These are phyloP conservation scores for Lampris incognitus DNA, from an alignment of 2,113 vertebrate species.

Conservation along the genomic window DNA sequence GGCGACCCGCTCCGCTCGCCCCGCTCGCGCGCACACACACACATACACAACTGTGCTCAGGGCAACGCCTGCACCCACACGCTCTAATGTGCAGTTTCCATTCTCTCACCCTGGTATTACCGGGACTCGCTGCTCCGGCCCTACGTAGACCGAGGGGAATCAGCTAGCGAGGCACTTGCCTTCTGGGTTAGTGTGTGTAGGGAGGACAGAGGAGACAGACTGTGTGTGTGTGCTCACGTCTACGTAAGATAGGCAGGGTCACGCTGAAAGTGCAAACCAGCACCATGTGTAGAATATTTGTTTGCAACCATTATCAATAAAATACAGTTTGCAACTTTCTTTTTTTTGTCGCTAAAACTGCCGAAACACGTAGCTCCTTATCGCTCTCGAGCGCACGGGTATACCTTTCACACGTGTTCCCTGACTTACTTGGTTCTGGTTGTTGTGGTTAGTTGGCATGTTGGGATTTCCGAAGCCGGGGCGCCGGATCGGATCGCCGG, in stretches of 20 bases:
- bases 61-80: constrained; percentile 23
- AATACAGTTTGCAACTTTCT: constrained; percentile 9
- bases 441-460: constrained; percentile 20
- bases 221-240: neutral
- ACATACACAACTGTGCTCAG: constrained; percentile 14
- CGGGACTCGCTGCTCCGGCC: constrained; percentile 2
- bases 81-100: constrained; percentile 53
- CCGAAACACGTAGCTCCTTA: constrained; percentile 31
- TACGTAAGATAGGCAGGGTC: constrained; percentile 4
- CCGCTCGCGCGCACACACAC: constrained; percentile 10
- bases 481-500: neutral
- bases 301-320: constrained; percentile 10
- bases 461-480: constrained; percentile 42
- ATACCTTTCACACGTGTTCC: constrained; percentile 20
- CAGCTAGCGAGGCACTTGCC: neutral
- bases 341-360: neutral
- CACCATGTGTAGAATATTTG: neutral
- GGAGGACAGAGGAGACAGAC: neutral
- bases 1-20: neutral
- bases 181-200: no score
- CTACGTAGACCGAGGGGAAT: constrained; percentile 1
- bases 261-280: neutral
- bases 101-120: constrained; percentile 58
- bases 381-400: constrained; percentile 23
- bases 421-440: neutral